Evolutionary conservation across 1,140 invertebrate genomes (phyloP), one percentile per base, ranked within the genome.

Genomic region (Aphidius gifuensis): DNA sequence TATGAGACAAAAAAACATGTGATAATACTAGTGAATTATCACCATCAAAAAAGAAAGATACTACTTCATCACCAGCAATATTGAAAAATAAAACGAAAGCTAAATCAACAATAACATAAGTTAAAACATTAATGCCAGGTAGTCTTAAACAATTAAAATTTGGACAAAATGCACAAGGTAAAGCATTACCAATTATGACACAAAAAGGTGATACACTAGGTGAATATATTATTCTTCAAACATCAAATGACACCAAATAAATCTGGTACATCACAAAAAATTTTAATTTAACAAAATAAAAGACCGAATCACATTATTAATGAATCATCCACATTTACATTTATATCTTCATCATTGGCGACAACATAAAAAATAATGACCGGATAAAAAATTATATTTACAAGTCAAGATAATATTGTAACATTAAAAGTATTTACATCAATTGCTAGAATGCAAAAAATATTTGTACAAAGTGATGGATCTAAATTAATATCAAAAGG

Each of bases 161-260:
- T 21, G 74, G 74, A 57, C 74, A 66, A 32, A 40, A 42, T 53
- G 51, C 68, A 4, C 69, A 70, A 59, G 59, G 57, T 7, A 78
- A 74, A 66, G 68, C 65, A 9, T 62, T 67, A 40, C 61, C 57
- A 9, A 61, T 65, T 45, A 72, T 71, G 61, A 71, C 62, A 53
- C 40, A 61, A 32, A 74, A 77, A 47, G 77, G 79, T 38, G 69
- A 69, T 3, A 84, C 85, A 68, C 67, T 80, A 0, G 83, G 85
- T 39, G 87, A 87, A 66, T 87, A 85, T 66, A 84, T 88, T 5
- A 83, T 88, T 46, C 80, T 89, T 39, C 84, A 86, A 7, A 80
- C 85, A 5, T 68, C 75, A 74, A 51, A 39, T 78, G 8, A 66
- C 70, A 9, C n/a, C 75, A 78, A 9, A 69, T 69, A 0, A 75